phyloP scores from a whole-genome alignment of 2,113 vertebrate species.

The Gambusia affinis region DNA sequence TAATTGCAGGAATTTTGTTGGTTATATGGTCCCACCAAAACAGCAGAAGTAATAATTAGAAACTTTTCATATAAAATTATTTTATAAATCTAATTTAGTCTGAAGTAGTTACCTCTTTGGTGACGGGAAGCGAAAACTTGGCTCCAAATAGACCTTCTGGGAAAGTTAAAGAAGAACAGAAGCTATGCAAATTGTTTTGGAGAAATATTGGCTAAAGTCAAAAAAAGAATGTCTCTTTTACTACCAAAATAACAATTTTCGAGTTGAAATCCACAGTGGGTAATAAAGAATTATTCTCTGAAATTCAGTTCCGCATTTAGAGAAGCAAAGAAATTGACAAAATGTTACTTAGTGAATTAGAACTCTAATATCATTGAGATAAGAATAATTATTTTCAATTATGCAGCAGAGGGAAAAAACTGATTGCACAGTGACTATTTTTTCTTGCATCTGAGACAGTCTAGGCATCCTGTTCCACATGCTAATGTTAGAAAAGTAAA shows the following conservation, averaged over 20 bases:
- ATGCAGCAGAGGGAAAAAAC: not conserved
- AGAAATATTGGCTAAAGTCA: not conserved
- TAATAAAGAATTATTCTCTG: not conserved
- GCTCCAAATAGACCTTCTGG: not conserved
- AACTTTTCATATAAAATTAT: not conserved
- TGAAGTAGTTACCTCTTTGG: not conserved
- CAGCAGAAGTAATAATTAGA: not conserved
- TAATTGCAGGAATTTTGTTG: not conserved
- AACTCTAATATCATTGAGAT: not conserved
- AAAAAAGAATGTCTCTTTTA: not conserved
- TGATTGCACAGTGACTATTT: not conserved
- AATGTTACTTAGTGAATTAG: not conserved
- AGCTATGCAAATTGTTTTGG: not conserved
- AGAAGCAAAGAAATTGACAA: constrained; percentile 4
- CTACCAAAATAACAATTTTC: not conserved
- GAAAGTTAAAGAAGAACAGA: not conserved
- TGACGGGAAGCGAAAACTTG: not conserved
- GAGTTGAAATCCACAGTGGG: not conserved
- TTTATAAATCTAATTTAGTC: not conserved
- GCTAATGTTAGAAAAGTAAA: constrained; percentile 39
- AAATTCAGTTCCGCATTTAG: not conserved
- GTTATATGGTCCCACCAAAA: not conserved
- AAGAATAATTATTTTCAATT: not conserved
- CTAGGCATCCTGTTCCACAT: constrained; percentile 69
- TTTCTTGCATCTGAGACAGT: constrained; percentile 64